These are phyloP conservation scores for Syrphus vitripennis DNA, from an alignment of 2,888 invertebrate genomes.

Conservation along the genomic window DNA sequence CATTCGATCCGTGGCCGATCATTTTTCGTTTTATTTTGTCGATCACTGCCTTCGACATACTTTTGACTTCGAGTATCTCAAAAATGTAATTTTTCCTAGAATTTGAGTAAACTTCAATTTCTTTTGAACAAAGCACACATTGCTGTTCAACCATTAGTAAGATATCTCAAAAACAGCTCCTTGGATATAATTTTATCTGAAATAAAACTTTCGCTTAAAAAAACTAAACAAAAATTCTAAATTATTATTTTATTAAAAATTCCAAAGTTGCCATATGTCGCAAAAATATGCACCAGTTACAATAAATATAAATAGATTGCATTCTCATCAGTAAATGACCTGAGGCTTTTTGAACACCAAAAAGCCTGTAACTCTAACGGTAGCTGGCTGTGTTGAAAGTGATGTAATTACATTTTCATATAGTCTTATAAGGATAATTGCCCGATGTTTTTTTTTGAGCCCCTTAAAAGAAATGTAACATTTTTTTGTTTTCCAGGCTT, in stretches of 20 bases:
- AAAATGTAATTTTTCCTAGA: too few relatives aligned
- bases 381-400: slow-evolving; percentile 44
- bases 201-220: neutral
- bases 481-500: neutral
- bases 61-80: too few relatives aligned
- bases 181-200: neutral
- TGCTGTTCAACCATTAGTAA: too few relatives aligned
- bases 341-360: slow-evolving; percentile 18
- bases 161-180: too few relatives aligned
- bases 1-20: too few relatives aligned
- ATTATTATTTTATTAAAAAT: neutral
- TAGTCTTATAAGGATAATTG: slow-evolving; percentile 48
- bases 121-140: too few relatives aligned
- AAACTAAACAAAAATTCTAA: neutral
- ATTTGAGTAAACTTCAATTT: too few relatives aligned
- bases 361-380: slow-evolving; percentile 27
- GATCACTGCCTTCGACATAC: too few relatives aligned
- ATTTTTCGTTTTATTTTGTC: too few relatives aligned
- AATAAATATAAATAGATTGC: neutral
- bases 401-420: slow-evolving; percentile 46
- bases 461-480: slow-evolving; percentile 40
- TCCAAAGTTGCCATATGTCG: neutral
- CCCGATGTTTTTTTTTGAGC: slow-evolving; percentile 12
- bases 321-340: slow-evolving; percentile 19
- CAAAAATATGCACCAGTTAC: neutral